Base-by-base conservation (phyloP, 2,113 vertebrate species). In the Cinclus mexicanus region DNA sequence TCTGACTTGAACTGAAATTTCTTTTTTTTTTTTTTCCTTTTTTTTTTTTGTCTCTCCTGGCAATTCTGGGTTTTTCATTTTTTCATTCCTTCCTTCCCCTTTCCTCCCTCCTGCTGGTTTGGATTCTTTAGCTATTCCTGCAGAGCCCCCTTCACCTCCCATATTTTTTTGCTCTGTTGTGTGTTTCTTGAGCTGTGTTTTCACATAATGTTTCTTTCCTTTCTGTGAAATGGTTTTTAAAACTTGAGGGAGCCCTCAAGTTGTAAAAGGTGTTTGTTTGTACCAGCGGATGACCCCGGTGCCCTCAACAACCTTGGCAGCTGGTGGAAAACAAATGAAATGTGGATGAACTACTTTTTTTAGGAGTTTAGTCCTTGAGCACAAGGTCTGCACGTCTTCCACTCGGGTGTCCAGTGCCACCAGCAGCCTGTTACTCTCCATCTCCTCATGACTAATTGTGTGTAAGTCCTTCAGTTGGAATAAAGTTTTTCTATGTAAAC, bases 401-500 rank as follows among this genome's bases (percentile, higher is more conserved):
- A 94, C 91, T 93, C 83, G 93, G 96, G 94, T 95, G 94, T 95
- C 90, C 95, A 92, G 92, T 94, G 95, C 95, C 97, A 98, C 96
- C 97, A 97, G 97, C 97, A 97, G 50, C 97, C 97, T 95, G n/a
- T 97, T 94, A 7, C 93, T 97, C 94, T 96, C 94, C 95, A n/a
- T 96, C 90, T 97, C 91, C 96, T 95, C 95, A 93, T 97, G 80
- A 97, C 96, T 97, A 96, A 97, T 49, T 96, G 26, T 1, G 83
- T 98, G 97, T 97, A 96, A 97, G 97, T 98, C 94, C 97, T 98
- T 97, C 97, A 93, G 96, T 95, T 93, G 90, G 96, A 98, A 98
- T 98, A 98, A 98, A 98, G 97, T 95, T 98, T 98, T 98, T 98
- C 97, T 98, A 98, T 86, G 21, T 97, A 98, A 85, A 47, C 3